phyloP scores from a whole-genome alignment of 2,113 vertebrate genomes.

The Eublepharis macularius region DNA sequence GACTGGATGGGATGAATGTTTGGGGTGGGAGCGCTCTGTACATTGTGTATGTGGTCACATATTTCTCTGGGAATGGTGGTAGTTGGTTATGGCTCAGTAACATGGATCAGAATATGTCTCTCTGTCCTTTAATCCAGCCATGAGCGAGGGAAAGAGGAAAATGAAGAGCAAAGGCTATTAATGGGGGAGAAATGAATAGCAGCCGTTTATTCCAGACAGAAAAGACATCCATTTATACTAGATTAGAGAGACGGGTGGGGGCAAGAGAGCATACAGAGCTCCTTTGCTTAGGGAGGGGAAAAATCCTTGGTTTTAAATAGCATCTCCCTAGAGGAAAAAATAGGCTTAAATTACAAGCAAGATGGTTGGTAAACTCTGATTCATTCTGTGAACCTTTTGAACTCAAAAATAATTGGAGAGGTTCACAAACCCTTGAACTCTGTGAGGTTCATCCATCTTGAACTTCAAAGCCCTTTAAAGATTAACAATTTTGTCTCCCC shows the following conservation, averaged over 20 bases:
- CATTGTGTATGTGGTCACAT: too few species aligned
- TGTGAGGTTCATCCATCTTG: background rate
- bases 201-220: background rate
- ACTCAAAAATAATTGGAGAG: background rate
- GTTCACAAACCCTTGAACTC: constrained; percentile 25
- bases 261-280: background rate
- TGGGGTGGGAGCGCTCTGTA: too few species aligned
- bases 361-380: background rate
- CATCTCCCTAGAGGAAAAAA: background rate
- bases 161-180: too few species aligned
- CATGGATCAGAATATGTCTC: too few species aligned
- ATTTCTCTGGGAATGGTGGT: too few species aligned
- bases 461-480: background rate
- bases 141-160: too few species aligned
- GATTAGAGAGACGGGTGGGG: background rate
- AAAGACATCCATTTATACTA: background rate
- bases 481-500: background rate
- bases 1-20: too few species aligned
- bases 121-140: too few species aligned
- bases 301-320: background rate
- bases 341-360: background rate
- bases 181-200: background rate
- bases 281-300: background rate
- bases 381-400: constrained; percentile 4
- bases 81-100: too few species aligned